These are phyloP conservation scores for Callyntrura guangdongensis DNA, from an alignment of 2,888 invertebrate genomes.

Conservation along the genomic window DNA sequence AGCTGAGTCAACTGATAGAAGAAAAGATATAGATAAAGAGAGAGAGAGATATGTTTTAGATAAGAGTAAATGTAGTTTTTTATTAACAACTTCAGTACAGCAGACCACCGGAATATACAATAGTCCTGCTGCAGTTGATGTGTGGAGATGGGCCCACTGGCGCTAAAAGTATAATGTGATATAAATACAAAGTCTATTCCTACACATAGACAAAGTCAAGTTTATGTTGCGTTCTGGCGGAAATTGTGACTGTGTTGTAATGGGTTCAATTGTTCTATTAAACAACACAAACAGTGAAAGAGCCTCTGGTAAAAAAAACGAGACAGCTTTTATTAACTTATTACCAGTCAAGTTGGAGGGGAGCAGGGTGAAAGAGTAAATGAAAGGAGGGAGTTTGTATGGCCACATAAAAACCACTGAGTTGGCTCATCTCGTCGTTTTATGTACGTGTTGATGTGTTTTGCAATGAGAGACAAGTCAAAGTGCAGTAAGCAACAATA, in stretches of 20 bases:
- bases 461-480: conserved; percentile 47
- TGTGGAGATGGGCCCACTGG: background rate
- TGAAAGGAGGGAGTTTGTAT: background rate
- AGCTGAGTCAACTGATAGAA: too few relatives aligned
- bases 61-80: too few relatives aligned
- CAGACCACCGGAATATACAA: too few relatives aligned
- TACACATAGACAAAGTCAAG: background rate
- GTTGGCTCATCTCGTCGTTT: conserved; percentile 42
- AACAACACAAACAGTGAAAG: conserved; percentile 39
- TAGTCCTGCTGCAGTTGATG: too few relatives aligned
- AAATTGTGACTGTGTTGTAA: conserved; percentile 47
- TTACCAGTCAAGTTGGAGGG: conserved; percentile 34
- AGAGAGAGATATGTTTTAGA: too few relatives aligned
- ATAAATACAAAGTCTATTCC: background rate
- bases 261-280: conserved; percentile 71
- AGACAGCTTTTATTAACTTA: conserved; percentile 35
- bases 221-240: conserved; percentile 43
- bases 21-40: too few relatives aligned
- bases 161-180: background rate
- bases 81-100: too few relatives aligned
- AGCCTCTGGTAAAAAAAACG: background rate
- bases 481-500: conserved; percentile 32
- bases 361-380: conserved; percentile 7
- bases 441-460: conserved; percentile 53
- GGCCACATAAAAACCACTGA: background rate